Evolutionary conservation across 2,888 invertebrate species (phyloP).

Genomic region (Phengaris arion): DNA sequence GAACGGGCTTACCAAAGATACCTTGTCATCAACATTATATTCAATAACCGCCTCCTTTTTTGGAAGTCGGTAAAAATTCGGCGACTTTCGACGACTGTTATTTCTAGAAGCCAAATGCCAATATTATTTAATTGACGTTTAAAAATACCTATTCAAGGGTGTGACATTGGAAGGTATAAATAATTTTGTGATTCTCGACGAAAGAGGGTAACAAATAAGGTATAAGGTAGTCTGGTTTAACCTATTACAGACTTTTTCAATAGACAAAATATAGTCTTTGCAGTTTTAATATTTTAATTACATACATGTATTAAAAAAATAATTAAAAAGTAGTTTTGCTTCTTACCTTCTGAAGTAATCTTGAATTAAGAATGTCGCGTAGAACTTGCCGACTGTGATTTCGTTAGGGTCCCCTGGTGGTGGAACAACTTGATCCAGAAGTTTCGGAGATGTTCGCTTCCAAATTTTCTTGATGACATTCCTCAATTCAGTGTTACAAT

Average conservation of each 20-base stretch:
- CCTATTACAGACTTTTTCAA: neutral
- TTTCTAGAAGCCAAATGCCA: neutral
- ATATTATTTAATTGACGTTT: neutral
- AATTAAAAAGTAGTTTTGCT: neutral
- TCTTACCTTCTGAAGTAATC: constrained; percentile 95
- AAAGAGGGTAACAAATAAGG: constrained; percentile 7
- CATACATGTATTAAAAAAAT: neutral
- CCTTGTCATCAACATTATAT: neutral
- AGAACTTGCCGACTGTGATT: constrained; percentile 99
- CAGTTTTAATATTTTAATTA: constrained; percentile 14
- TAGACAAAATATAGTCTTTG: neutral
- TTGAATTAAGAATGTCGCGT: constrained; percentile 99
- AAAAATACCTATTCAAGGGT: neutral
- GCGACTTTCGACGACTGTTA: neutral
- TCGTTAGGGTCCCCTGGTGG: constrained; percentile 99
- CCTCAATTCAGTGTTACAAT: constrained; percentile 94
- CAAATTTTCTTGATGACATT: constrained; percentile 98
- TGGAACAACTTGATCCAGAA: constrained; percentile 98
- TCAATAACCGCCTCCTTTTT: neutral
- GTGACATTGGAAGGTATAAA: neutral
- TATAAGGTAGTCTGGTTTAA: constrained; percentile 1
- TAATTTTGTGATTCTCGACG: constrained; percentile 14
- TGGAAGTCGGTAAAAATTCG: no score
- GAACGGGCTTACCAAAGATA: no score
- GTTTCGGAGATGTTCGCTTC: constrained; percentile 97